Conservation (phyloP, 1,140 invertebrate species). For the Aphelinus certus region DNA sequence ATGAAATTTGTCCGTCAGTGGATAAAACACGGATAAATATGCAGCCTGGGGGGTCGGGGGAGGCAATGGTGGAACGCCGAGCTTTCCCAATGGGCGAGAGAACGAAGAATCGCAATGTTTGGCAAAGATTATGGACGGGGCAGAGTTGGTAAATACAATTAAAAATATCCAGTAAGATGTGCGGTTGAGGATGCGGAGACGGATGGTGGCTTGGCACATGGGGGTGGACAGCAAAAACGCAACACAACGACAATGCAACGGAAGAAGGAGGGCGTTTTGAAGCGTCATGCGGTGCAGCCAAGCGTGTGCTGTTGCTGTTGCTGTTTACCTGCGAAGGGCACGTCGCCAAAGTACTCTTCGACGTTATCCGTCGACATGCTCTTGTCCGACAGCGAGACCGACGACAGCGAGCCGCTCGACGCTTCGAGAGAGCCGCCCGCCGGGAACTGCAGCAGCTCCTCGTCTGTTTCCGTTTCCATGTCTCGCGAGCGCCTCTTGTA, state of each 20-base stretch:
- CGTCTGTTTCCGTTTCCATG: conserved; percentile 80
- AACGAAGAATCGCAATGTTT: no score
- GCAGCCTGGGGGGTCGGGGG: no score
- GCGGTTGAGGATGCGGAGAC: no score
- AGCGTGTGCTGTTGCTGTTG: conserved; percentile 63
- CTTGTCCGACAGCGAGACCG: conserved; percentile 77
- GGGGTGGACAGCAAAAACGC: conserved; percentile 53
- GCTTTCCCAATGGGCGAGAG: no score
- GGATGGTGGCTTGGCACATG: no score
- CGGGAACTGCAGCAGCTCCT: conserved; percentile 71
- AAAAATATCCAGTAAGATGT: no score
- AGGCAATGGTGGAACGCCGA: no score
- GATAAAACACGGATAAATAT: no score
- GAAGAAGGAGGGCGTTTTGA: conserved; percentile 60
- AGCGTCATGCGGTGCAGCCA: conserved; percentile 68
- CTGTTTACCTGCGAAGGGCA: conserved; percentile 85
- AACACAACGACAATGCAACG: conserved; percentile 64
- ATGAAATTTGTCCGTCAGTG: no score
- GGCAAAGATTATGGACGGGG: no score
- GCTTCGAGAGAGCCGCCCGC: conserved; percentile 65
- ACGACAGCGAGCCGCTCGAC: conserved; percentile 72
- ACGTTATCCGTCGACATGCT: conserved; percentile 85
- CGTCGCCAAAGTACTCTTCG: conserved; percentile 85
- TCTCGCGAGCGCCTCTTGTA: conserved; percentile 82
- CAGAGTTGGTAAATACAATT: no score